Conservation (phyloP, 2,113 vertebrate species). For the Polypterus bichir region DNA sequence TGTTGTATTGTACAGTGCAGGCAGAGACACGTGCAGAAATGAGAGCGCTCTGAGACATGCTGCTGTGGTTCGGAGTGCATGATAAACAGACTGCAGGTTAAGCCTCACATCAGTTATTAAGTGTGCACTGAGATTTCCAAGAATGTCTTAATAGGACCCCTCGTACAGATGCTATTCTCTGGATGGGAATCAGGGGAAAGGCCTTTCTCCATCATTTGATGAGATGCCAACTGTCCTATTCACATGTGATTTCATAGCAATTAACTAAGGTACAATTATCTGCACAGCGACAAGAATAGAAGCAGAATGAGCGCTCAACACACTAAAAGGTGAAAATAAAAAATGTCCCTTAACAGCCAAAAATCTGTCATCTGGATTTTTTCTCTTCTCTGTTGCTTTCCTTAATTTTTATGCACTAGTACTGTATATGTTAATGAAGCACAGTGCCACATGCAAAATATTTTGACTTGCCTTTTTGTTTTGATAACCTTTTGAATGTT, state of each 20-base stretch:
- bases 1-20: too few species aligned
- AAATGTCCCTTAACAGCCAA: constrained; percentile 25
- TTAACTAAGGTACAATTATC: constrained; percentile 32
- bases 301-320: constrained; percentile 29
- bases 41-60: too few species aligned
- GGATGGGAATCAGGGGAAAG: constrained; percentile 4
- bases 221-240: constrained; percentile 25
- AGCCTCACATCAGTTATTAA: too few species aligned
- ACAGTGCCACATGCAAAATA: constrained; percentile 3
- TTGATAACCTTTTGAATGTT: not conserved
- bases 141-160: not conserved
- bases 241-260: constrained; percentile 27
- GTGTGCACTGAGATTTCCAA: too few species aligned
- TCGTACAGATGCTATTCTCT: constrained; percentile 5
- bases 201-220: constrained; percentile 23
- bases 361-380: constrained; percentile 27
- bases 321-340: constrained; percentile 28
- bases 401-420: constrained; percentile 14
- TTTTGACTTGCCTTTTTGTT: not conserved
- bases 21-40: too few species aligned
- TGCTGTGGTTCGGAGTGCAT: too few species aligned
- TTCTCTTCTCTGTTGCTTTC: not conserved
- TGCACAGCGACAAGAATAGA: constrained; percentile 24
- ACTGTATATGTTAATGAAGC: constrained; percentile 8
- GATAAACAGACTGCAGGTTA: too few species aligned